Base-by-base conservation (phyloP, 2,888 invertebrate genomes). In the Labia minor region DNA sequence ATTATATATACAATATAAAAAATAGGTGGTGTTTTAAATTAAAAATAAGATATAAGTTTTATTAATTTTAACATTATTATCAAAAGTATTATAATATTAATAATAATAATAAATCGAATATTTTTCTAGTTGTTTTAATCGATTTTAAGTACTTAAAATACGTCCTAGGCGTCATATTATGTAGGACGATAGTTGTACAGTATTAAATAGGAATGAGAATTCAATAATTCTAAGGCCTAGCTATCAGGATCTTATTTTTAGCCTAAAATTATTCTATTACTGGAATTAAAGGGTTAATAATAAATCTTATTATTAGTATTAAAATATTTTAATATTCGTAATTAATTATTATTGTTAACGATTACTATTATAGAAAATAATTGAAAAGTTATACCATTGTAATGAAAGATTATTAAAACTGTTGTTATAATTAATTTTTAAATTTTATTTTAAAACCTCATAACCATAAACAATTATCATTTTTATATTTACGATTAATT, bases 41-140 rank as follows among this genome's bases (percentile, higher is more conserved):
- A n/a, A 49, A 49, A 11, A 3, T 49, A 49, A 49, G 49, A 49
- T 49, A 49, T 49, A 49, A 49, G 49, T 16, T 16, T n/a, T 49
- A 49, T n/a, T 49, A n/a, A n/a, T 49, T 49, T 49, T 16, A 49
- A n/a, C 14, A 16, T 10, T 49, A 8, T 49, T 8, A 4, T 3
- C 16, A 49, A n/a, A n/a, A 49, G 6, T 33, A 33, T n/a, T 6
- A 33, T 8, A 33, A 33, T 8, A 33, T 8, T 33, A 49, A 49
- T 49, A 49, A 49, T 49, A 49, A 49, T 49, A 49, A 49, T 49
- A 49, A 49, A 49, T 11, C 16, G 16, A 16, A 49, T 49, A 49
- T 49, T 49, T 49, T 49, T 49, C 49, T 49, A 49, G 49, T 49
- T 49, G 49, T 49, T 49, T 49, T 49, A 49, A 49, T 14, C 49